These are phyloP conservation scores for Procavia capensis DNA, from an alignment of 2,113 vertebrate genomes.

Conservation along the genomic window DNA sequence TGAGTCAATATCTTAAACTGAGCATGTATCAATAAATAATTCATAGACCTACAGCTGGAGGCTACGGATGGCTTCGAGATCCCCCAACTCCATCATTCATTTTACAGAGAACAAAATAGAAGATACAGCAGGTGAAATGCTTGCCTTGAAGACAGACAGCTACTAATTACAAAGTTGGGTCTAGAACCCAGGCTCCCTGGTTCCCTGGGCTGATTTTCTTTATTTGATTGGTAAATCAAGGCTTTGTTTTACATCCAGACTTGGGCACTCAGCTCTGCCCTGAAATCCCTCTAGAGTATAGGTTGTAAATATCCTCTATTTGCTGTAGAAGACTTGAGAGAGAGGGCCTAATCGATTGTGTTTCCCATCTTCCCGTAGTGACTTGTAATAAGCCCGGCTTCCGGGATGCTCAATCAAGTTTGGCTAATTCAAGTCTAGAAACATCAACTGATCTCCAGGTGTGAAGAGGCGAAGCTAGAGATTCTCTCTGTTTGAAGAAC, in stretches of 20 bases:
- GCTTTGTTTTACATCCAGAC: not conserved
- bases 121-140: not conserved
- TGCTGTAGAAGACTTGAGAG: not conserved
- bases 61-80: not conserved
- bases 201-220: not conserved
- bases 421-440: not conserved
- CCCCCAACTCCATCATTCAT: too few relatives aligned
- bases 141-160: not conserved
- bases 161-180: not conserved
- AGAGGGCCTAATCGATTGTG: not conserved
- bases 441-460: not conserved
- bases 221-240: not conserved
- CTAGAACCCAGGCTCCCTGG: not conserved
- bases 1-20: not conserved
- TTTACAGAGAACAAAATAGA: not conserved
- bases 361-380: not conserved
- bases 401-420: not conserved
- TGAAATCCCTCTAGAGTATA: not conserved
- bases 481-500: not conserved
- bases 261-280: not conserved
- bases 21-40: not conserved
- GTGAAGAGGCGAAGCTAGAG: too few relatives aligned
- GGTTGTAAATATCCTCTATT: not conserved
- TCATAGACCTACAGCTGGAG: not conserved
- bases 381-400: not conserved